Conservation (phyloP, 2,797 vertebrate species). For the Pseudochaenichthys georgianus region DNA sequence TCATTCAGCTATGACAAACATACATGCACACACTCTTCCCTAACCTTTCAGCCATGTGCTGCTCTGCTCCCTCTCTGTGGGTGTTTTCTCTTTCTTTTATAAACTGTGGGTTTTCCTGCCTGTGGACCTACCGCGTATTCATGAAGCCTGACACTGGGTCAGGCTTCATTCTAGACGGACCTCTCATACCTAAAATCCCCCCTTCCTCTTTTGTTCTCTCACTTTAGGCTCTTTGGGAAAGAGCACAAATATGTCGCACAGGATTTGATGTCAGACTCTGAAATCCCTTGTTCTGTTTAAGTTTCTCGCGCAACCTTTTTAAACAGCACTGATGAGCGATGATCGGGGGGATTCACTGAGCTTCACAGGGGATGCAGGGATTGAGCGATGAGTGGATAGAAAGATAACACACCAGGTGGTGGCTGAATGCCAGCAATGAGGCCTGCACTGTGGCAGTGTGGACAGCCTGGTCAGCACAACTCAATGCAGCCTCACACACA, state of each 20-base stretch:
- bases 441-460: slow-evolving; percentile 68
- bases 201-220: slow-evolving; percentile 10
- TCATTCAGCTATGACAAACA: slow-evolving; percentile 44
- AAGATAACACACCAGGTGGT: slow-evolving; percentile 79
- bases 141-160: slow-evolving; percentile 64
- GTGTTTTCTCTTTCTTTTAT: slow-evolving; percentile 25
- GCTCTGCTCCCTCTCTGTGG: slow-evolving; percentile 21
- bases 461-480: slow-evolving; percentile 83
- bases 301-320: slow-evolving; percentile 18
- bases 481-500: slow-evolving; percentile 59
- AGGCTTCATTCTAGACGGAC: slow-evolving; percentile 62
- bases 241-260: slow-evolving; percentile 17
- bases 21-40: slow-evolving; percentile 42
- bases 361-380: slow-evolving; percentile 23
- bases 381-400: slow-evolving; percentile 54
- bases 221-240: slow-evolving; percentile 21
- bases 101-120: slow-evolving; percentile 51
- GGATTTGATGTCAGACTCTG: slow-evolving; percentile 1
- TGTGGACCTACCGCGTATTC: slow-evolving; percentile 59
- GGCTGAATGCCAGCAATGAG: slow-evolving; percentile 79
- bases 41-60: slow-evolving; percentile 33
- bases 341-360: slow-evolving; percentile 58
- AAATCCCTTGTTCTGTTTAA: neutral
- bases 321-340: slow-evolving; percentile 34
- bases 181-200: neutral